phyloP scores from a whole-genome alignment of 2,113 vertebrate species.

The Martes martes region DNA sequence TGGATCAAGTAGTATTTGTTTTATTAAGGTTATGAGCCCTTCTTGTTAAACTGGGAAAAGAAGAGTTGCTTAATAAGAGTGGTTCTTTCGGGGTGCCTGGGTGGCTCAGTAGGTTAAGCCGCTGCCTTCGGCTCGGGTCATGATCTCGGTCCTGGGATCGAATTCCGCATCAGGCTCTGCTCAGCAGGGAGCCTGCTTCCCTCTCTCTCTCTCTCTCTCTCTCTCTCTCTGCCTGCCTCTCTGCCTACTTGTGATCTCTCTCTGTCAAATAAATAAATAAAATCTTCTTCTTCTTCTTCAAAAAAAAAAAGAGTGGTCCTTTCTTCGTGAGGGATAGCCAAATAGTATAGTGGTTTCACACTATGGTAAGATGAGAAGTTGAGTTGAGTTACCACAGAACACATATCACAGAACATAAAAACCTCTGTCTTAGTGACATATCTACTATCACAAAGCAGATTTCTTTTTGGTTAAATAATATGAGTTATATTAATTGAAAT shows the following conservation, averaged over 20 bases:
- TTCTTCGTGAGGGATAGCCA: neutral
- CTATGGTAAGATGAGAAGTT: neutral
- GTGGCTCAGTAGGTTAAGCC: too few species aligned
- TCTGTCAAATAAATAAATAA: too few species aligned
- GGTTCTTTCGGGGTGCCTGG: neutral
- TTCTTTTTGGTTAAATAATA: neutral
- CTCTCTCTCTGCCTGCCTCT: too few species aligned
- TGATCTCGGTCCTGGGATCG: too few species aligned
- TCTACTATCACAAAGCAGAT: neutral
- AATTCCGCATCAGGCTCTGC: too few species aligned
- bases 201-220: too few species aligned
- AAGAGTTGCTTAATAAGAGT: neutral
- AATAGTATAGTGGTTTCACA: neutral
- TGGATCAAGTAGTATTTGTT: neutral
- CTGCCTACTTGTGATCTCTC: too few species aligned
- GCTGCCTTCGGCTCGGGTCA: too few species aligned
- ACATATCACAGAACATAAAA: neutral
- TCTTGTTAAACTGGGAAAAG: slow-evolving; percentile 36
- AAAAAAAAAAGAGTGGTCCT: too few species aligned
- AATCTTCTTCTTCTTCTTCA: too few species aligned
- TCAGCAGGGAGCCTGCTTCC: too few species aligned
- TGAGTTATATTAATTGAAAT: neutral
- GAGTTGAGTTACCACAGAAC: neutral
- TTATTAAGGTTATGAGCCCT: slow-evolving; percentile 21
- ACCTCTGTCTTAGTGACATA: neutral